Conservation (phyloP, 2,888 invertebrate species). For the Theodoxus fluviatilis region DNA sequence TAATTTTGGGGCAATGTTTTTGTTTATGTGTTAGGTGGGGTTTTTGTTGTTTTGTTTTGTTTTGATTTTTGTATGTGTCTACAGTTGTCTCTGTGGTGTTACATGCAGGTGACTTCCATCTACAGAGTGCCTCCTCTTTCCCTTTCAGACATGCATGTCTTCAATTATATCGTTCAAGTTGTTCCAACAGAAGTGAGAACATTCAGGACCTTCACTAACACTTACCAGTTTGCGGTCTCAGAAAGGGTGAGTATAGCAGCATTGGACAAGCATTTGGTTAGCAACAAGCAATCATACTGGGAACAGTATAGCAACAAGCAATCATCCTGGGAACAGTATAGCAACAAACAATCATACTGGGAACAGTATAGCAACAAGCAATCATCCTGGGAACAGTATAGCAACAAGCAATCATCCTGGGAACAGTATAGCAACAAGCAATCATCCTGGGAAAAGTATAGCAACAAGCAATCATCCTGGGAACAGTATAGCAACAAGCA, state of each 20-base stretch:
- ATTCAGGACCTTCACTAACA: constrained; percentile 56
- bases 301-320: too few species aligned
- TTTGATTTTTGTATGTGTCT: neutral
- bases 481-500: too few species aligned
- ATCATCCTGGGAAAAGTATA: too few species aligned
- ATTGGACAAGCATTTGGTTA: neutral
- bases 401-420: too few species aligned
- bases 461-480: too few species aligned
- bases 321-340: too few species aligned
- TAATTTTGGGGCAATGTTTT: too few species aligned
- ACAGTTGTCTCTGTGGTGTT: neutral
- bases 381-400: too few species aligned
- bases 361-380: too few species aligned
- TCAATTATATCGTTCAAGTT: constrained; percentile 93
- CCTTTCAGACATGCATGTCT: constrained; percentile 77
- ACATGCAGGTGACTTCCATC: neutral
- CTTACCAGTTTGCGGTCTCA: constrained; percentile 94
- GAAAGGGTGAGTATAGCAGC: constrained; percentile 70
- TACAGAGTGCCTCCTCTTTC: neutral
- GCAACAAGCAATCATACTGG: too few species aligned
- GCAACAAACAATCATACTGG: too few species aligned
- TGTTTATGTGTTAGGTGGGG: neutral
- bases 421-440: too few species aligned
- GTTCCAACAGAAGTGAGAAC: constrained; percentile 88
- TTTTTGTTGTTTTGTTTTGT: neutral